Conservation (phyloP, 2,888 invertebrate genomes). For the Epicampocera succincta region DNA sequence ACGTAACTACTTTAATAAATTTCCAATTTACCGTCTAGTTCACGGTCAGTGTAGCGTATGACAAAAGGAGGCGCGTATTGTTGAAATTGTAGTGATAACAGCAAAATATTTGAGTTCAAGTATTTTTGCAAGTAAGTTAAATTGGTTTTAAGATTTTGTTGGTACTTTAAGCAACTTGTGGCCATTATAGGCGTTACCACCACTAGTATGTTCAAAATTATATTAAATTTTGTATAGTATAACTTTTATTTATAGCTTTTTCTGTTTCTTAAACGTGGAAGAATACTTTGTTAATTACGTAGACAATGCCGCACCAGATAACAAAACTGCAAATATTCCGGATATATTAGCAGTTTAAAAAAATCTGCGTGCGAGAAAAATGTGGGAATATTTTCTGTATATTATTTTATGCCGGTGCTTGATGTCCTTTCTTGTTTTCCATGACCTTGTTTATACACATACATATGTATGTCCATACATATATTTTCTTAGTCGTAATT, state of each 20-base stretch:
- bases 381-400: constrained; percentile 55
- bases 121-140: constrained; percentile 54
- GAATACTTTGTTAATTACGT: background rate
- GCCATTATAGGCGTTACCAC: constrained; percentile 71
- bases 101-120: constrained; percentile 57
- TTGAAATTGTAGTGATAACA: constrained; percentile 68
- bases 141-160: constrained; percentile 49
- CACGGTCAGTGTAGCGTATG: constrained; percentile 78
- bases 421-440: constrained; percentile 63
- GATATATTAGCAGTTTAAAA: background rate
- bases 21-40: constrained; percentile 73
- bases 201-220: constrained; percentile 33
- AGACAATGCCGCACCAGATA: background rate
- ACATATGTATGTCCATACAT: background rate
- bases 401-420: constrained; percentile 58
- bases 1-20: constrained; percentile 25
- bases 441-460: constrained; percentile 61
- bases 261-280: constrained; percentile 4
- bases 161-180: constrained; percentile 67
- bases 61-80: constrained; percentile 78
- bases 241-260: constrained; percentile 14
- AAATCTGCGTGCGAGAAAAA: background rate
- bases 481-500: constrained; percentile 25
- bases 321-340: background rate
- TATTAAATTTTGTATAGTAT: constrained; percentile 7